Evolutionary conservation across 2,797 vertebrate species (phyloP), one percentile per base, ranked within the genome.

Genomic region (Glossophaga mutica): DNA sequence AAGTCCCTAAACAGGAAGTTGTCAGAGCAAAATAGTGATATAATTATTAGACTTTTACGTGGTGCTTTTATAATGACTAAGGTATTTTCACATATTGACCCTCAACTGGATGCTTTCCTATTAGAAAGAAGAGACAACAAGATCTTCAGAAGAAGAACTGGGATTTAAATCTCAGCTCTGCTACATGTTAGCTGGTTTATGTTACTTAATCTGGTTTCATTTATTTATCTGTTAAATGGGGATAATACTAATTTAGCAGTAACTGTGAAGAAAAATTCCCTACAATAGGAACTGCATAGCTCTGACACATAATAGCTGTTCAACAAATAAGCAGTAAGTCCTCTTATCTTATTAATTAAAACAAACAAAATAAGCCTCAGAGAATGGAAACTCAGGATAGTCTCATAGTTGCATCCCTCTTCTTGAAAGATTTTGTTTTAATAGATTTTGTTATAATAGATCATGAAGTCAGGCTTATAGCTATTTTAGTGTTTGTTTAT

Each of bases 31-130:
- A 94, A 52, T 6, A 82, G 48, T 65, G 42, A 34, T 65, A 55
- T 73, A 90, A 85, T 87, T 95, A 92, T 84, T 94, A 95, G 34
- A 67, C 15, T 81, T 95, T 84, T 68, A 77, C 44, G 71, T 4
- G 71, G 37, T 79, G 48, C 34, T 84, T 87, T 96, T 81, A 88
- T 94, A 67, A 94, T 96, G 94, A 97, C 91, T 87, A 95, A 90
- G 92, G 59, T 86, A 82, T 93, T 95, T 92, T 94, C 44, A 48
- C 32, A 5, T 76, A 55, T 62, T 83, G 59, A 91, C 93, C 91
- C 86, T 91, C 88, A 97, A 94, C n/a, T 55, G 50, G 57, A 91
- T 93, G 24, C 19, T 89, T 82, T 89, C 29, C 74, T 95, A n/a
- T 84, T 87, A 84, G 29, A 32, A 55, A 95, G 81, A 83, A 15